Conservation (phyloP, 2,888 invertebrate species). For the Amiota communis region DNA sequence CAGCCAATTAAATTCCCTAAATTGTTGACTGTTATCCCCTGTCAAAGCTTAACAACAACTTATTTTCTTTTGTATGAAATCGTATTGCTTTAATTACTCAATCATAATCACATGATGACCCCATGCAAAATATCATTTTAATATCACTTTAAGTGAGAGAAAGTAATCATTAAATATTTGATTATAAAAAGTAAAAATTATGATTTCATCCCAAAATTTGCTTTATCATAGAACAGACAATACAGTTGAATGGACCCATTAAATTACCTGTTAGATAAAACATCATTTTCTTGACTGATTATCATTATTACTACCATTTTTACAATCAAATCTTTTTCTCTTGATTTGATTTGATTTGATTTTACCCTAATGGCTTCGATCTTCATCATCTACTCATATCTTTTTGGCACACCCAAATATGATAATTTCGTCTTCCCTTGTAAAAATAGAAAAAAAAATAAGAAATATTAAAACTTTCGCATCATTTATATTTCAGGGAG, state of each 20-base stretch:
- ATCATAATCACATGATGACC: not conserved
- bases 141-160: not conserved
- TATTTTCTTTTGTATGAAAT: not conserved
- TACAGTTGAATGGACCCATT: too few relatives aligned
- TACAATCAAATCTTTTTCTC: not conserved
- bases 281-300: too few relatives aligned
- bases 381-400: too few relatives aligned
- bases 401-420: constrained; percentile 54
- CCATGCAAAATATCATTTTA: too few relatives aligned
- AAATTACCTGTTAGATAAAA: too few relatives aligned
- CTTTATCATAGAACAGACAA: constrained; percentile 37
- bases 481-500: constrained; percentile 7
- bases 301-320: too few relatives aligned
- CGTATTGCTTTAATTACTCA: not conserved
- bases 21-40: too few relatives aligned
- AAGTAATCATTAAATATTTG: constrained; percentile 44
- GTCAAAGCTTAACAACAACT: too few relatives aligned
- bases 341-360: not conserved
- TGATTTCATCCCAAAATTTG: constrained; percentile 64
- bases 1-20: too few relatives aligned
- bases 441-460: not conserved
- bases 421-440: not conserved
- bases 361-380: too few relatives aligned
- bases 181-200: constrained; percentile 40
- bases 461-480: not conserved